Conservation (phyloP, 2,888 invertebrate species). For the Mechanitis mazaeus region DNA sequence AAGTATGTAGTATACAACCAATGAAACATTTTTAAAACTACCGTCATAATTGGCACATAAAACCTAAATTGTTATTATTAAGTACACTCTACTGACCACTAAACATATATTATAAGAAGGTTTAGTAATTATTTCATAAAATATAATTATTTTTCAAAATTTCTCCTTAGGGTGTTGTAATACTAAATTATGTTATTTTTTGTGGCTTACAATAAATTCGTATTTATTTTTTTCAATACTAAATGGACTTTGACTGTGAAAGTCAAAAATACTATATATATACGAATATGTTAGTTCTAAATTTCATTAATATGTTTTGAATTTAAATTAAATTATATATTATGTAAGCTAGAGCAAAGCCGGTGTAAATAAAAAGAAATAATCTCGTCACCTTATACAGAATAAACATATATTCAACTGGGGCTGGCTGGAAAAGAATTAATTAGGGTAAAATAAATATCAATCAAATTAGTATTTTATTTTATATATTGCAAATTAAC, state of each 20-base stretch:
- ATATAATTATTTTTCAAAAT: conserved; percentile 19
- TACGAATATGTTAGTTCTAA: not conserved
- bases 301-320: not conserved
- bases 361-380: not conserved
- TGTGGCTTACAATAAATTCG: not conserved
- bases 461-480: too few relatives aligned
- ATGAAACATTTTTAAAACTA: not conserved
- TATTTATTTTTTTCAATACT: not conserved
- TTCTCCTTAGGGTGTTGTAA: conserved; percentile 12
- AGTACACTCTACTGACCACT: not conserved
- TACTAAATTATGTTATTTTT: not conserved
- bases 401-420: not conserved
- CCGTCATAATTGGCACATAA: conserved; percentile 1
- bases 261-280: not conserved
- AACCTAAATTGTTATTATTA: not conserved
- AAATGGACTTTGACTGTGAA: not conserved
- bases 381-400: not conserved
- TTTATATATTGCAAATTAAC: too few relatives aligned
- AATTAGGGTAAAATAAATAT: not conserved
- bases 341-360: not conserved
- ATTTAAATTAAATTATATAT: not conserved
- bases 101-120: not conserved
- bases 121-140: not conserved
- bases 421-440: not conserved
- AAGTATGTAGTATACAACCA: too few relatives aligned